These are phyloP conservation scores for Vulpes vulpes DNA, from an alignment of 2,113 vertebrate genomes.

Conservation along the genomic window DNA sequence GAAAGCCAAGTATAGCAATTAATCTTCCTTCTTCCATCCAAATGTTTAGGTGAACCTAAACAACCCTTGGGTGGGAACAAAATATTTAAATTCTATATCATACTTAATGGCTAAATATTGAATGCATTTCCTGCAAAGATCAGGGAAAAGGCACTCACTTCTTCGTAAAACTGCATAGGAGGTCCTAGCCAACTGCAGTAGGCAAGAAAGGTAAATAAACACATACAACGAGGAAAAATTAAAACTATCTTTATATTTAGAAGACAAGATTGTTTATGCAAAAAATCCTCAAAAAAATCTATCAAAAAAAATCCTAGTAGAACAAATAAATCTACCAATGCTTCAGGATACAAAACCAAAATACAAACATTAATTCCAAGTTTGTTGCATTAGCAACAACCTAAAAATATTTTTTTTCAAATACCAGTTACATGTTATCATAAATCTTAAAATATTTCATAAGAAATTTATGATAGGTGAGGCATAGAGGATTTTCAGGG, in stretches of 20 bases:
- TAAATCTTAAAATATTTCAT: neutral
- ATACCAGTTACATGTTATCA: neutral
- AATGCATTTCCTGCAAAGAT: neutral
- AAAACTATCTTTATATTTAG: neutral
- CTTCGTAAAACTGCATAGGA: neutral
- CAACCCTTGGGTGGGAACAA: neutral
- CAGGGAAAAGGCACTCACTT: neutral
- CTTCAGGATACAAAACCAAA: slow-evolving; percentile 5
- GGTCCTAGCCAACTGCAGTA: neutral
- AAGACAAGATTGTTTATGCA: neutral
- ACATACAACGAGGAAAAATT: neutral
- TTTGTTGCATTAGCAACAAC: neutral
- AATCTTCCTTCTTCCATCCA: neutral
- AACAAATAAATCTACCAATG: slow-evolving; percentile 36
- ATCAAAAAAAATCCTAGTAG: neutral
- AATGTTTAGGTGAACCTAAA: neutral
- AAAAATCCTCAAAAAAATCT: neutral
- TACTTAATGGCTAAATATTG: neutral
- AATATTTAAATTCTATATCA: neutral
- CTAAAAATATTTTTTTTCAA: neutral
- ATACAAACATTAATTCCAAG: neutral
- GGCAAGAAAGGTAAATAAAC: neutral
- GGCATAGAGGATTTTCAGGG: neutral
- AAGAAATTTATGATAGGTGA: neutral
- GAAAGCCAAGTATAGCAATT: neutral